Base-by-base conservation (phyloP, 2,113 vertebrate genomes). In the Mormyrus lacerda region DNA sequence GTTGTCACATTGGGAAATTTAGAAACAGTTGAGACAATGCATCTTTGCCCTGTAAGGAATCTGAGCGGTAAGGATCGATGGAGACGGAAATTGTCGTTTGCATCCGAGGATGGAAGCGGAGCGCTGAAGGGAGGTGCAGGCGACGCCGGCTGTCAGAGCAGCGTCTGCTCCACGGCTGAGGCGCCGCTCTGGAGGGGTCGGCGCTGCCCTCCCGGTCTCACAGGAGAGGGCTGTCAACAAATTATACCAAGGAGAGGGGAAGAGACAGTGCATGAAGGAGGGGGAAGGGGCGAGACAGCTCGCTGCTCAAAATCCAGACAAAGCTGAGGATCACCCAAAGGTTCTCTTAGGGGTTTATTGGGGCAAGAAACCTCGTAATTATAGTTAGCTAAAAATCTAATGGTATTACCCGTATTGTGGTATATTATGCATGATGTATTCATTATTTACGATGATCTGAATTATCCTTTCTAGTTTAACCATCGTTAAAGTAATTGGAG, bases 321-420 rank as follows among this genome's bases (percentile, higher is more conserved):
- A 93, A 94, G 93, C 93, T 92, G 94, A 94, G 94, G 94, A 95
- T 93, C 93, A 94, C 94, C 95, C 90, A 93, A 93, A 92, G 93
- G 93, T 94, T 94, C 94, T 95, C 94, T 92, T 93, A 92, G 94
- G 94, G 94, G 91, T 93, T 95, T 94, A 94, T 95, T 95, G 95
- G 92, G 17, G n/a, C n/a, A 35, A 50, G 58, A 39, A 73, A 53
- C 42, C 35, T 82, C 50, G 31, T 76, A 31, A 58, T 89, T 44
- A 84, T n/a, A 89, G 53, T 89, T 10, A 44, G 48, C 48, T 83
- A 55, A 84, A 83, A 55, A 89, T 79, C 45, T 8, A 35, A 47
- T 21, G 44, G 15, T 11, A 35, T 89, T n/a, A 31, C 45, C 39
- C 47, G 3, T 86, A 51, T 42, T 83, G 21, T 85, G 10, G 48